phyloP scores from a whole-genome alignment of 1,140 invertebrate species.

The Lepidurus couesii region DNA sequence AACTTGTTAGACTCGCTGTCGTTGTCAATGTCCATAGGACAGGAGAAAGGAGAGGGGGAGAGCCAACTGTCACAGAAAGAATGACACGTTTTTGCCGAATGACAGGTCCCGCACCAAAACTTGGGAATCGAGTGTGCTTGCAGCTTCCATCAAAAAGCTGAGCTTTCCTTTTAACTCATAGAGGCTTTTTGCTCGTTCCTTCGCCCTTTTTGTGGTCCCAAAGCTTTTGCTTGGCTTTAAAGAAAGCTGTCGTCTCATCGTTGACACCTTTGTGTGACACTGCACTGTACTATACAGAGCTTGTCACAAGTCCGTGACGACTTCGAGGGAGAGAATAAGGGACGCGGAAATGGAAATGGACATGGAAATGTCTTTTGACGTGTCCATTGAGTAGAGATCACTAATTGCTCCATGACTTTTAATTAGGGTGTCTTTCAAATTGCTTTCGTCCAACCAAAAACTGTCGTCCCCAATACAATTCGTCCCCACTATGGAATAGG shows the following conservation, averaged over 20 bases:
- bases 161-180: background rate
- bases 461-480: too few relatives aligned
- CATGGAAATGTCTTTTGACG: background rate
- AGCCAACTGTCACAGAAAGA: constrained; percentile 21
- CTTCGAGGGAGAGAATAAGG: background rate
- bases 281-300: background rate
- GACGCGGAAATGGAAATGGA: background rate
- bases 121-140: background rate
- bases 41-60: background rate
- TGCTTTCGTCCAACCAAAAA: background rate
- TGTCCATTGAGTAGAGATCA: background rate
- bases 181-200: background rate
- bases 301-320: constrained; percentile 19
- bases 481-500: too few relatives aligned
- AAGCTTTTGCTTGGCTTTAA: background rate
- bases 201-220: background rate
- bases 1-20: background rate
- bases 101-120: background rate
- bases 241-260: background rate
- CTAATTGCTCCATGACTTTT: background rate
- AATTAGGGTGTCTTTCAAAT: constrained; percentile 15
- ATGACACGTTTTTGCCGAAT: background rate
- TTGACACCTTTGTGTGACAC: background rate
- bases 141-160: background rate
- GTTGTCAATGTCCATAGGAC: background rate